Evolutionary conservation across 2,888 invertebrate genomes (phyloP).

Genomic region (Dolomedes plantarius): DNA sequence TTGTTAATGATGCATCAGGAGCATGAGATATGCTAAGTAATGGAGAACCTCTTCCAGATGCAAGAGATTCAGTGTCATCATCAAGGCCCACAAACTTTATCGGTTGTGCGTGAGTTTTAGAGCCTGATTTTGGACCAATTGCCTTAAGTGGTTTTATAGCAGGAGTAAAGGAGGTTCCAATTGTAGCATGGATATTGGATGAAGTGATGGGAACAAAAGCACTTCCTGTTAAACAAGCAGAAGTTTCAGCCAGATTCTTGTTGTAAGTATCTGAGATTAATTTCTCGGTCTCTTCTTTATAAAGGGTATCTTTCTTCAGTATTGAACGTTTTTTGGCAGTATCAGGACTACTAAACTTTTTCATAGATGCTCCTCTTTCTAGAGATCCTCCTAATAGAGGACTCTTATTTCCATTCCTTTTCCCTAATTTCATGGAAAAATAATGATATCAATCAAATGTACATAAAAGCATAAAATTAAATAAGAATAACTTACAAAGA

Average conservation of each 20-base stretch:
- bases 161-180: slow-evolving; percentile 21
- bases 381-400: slow-evolving; percentile 59
- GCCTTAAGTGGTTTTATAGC: slow-evolving; percentile 58
- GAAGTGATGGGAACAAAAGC: slow-evolving; percentile 59
- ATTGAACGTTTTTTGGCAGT: slow-evolving; percentile 83
- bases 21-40: slow-evolving; percentile 50
- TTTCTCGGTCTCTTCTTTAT: slow-evolving; percentile 84
- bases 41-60: slow-evolving; percentile 64
- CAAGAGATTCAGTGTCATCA: slow-evolving; percentile 57
- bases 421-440: slow-evolving; percentile 33
- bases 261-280: slow-evolving; percentile 80
- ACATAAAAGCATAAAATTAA: background rate
- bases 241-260: slow-evolving; percentile 73
- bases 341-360: slow-evolving; percentile 75
- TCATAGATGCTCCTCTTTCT: slow-evolving; percentile 51
- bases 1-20: slow-evolving; percentile 35
- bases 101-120: slow-evolving; percentile 76
- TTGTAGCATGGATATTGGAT: slow-evolving; percentile 40
- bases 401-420: slow-evolving; percentile 65
- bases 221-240: slow-evolving; percentile 73
- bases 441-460: background rate
- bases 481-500: no score
- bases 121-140: slow-evolving; percentile 73
- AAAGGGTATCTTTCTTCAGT: slow-evolving; percentile 84
- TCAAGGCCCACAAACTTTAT: slow-evolving; percentile 77